Base-by-base conservation (phyloP, 2,113 vertebrate genomes). In the Zosterops hypoxanthus region DNA sequence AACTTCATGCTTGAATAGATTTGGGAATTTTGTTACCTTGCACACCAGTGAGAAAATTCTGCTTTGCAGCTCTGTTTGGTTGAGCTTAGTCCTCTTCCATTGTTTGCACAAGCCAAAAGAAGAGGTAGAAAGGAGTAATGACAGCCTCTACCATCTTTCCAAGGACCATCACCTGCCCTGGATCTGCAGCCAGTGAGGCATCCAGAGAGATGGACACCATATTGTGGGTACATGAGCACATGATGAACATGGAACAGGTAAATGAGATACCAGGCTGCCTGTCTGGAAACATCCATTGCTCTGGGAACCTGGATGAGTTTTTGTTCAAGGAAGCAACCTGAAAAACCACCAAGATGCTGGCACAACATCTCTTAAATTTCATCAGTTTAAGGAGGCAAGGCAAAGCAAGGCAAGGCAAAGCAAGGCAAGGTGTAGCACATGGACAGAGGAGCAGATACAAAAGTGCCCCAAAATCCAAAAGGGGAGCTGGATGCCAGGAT, bases 221-320 rank as follows among this genome's bases (percentile, higher is more conserved):
- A 2, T 26, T 10, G 7, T 17, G 31, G 49, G 21, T 44, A 46
- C 4, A 15, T 0, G 0, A 41, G 31, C 4, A 8, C 18, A 14
- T n/a, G n/a, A 3, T 3, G 25, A 41, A 25, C 5, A 1, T 2
- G 12, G 17, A 46, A 29, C 9, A 7, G 23, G 11, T 2, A 39
- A 16, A 59, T 1, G 8, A 36, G 44, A 33, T 6, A 14, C 41
- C 18, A 5, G 6, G 1, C 13, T 55, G 31, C 49, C 15, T 39
- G 41, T 18, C 49, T 44, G 19, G 56, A 11, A 57, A 20, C 25
- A 41, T 5, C 19, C 7, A 10, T 11, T 41, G 5, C 44, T 16
- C 70, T 49, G 19, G 39, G 14, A 69, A 33, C 8, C 5, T 2
- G 1, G 42, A 31, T 12, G 25, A n/a, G 29, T 14, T 85, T 41